Base-by-base conservation (phyloP, 1,140 invertebrate species). In the Hypsibius dujardini region DNA sequence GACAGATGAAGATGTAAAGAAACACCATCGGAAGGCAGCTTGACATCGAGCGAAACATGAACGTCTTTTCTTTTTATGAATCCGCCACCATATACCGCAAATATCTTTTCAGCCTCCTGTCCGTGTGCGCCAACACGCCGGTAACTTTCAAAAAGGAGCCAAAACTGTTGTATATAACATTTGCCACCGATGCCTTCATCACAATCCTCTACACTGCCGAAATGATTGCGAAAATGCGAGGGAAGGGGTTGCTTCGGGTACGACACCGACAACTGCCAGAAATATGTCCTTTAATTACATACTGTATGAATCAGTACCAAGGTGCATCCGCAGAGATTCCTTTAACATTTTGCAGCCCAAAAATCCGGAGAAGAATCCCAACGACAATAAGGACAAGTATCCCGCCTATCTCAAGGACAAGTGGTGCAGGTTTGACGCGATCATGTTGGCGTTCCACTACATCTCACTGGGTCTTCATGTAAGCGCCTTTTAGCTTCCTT, bases 171-270 rank as follows among this genome's bases (percentile, higher is more conserved):
- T 92, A 88, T 76, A 84, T 91, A 46, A 96, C 93, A 7, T 96
- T 96, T 78, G 84, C 84, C 72, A 86, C 87, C 72, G 94, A 97
- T 79, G 84, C 90, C 15, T 79, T 89, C 73, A 89, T 95, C 40
- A 92, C 91, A 15, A 84, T 95, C 76, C 81, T 96, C 50, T 97
- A 96, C 79, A 93, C 92, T 14, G 89, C 90, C 14, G 93, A 97
- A 83, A 95, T 96, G 92, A 90, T 97, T 74, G 91, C 92, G 46
- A 97, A 97, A 82, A 96, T 98, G 88, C 90, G 95, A 73, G 93
- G 94, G 71, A 84, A 92, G 74, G 93, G 93, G 7, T 88, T 96
- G 73, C 78, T 93, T 15, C 89, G 89, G 84, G 91, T 92, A 60
- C 28, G 28, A 28, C 28, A 28, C 28, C 28, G 28, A 28, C 28